phyloP scores from a whole-genome alignment of 1,140 invertebrate genomes.

The Schlechtendalia chinensis region DNA sequence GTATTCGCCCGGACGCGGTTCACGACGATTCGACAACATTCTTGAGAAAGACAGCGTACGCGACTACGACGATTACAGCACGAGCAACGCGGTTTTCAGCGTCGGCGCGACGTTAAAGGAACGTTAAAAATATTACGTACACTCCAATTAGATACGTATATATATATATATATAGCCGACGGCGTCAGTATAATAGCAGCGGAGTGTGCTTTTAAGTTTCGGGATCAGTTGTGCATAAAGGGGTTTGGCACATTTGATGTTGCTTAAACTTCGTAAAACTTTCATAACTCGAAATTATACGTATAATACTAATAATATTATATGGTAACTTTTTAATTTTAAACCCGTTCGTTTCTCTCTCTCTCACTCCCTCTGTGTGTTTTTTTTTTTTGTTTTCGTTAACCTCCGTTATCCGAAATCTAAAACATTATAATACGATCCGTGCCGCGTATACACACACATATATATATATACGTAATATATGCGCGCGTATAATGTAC shows the following conservation, averaged over 20 bases:
- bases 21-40: no score
- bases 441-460: neutral
- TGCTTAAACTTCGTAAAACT: constrained; percentile 9
- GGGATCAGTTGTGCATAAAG: constrained; percentile 6
- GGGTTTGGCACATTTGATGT: constrained; percentile 11
- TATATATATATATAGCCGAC: neutral
- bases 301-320: no score
- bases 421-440: neutral
- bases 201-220: constrained; percentile 10
- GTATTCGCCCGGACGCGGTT: no score
- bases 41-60: no score
- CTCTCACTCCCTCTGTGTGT: no score
- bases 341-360: neutral
- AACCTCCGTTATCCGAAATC: neutral
- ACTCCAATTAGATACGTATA: no score
- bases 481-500: no score
- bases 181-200: no score
- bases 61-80: no score
- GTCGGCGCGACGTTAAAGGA: no score
- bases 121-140: neutral
- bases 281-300: neutral
- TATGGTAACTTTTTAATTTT: neutral
- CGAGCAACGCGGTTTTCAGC: no score
- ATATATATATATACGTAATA: neutral
- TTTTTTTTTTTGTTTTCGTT: no score